Evolutionary conservation across 2,113 vertebrate genomes (phyloP).

Genomic region (Proterorhinus semilunaris): DNA sequence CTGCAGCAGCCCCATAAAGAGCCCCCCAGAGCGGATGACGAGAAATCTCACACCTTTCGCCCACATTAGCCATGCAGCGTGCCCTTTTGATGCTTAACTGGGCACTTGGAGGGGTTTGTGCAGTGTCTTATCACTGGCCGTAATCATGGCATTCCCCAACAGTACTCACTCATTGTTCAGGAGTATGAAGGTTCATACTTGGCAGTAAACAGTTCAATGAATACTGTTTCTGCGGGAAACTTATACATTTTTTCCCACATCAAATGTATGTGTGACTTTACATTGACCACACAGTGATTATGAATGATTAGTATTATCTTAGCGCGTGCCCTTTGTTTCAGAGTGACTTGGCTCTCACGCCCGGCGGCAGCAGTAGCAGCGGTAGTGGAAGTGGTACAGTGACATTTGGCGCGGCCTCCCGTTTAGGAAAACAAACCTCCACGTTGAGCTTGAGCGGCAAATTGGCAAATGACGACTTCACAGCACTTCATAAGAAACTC

Average conservation of each 20-base stretch:
- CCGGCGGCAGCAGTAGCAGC: neutral
- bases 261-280: neutral
- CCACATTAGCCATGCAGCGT: constrained; percentile 78
- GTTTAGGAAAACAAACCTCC: constrained; percentile 74
- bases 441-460: constrained; percentile 66
- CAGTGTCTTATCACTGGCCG: constrained; percentile 29
- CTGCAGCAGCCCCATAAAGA: constrained; percentile 72
- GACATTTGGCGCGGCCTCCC: constrained; percentile 70
- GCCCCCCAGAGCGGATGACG: constrained; percentile 71
- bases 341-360: neutral
- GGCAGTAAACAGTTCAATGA: too few relatives aligned
- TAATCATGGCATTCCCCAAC: constrained; percentile 7
- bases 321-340: neutral
- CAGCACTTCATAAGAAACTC: constrained; percentile 80
- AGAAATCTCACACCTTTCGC: constrained; percentile 82
- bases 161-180: too few relatives aligned
- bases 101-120: constrained; percentile 69
- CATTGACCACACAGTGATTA: neutral
- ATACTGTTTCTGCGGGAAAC: neutral
- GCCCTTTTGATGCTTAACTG: constrained; percentile 81
- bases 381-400: constrained; percentile 23
- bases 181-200: too few relatives aligned
- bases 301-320: neutral
- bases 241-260: neutral
- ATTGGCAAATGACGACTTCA: constrained; percentile 76